Conservation (phyloP, 2,888 invertebrate species). For the Heliconius charithonia region DNA sequence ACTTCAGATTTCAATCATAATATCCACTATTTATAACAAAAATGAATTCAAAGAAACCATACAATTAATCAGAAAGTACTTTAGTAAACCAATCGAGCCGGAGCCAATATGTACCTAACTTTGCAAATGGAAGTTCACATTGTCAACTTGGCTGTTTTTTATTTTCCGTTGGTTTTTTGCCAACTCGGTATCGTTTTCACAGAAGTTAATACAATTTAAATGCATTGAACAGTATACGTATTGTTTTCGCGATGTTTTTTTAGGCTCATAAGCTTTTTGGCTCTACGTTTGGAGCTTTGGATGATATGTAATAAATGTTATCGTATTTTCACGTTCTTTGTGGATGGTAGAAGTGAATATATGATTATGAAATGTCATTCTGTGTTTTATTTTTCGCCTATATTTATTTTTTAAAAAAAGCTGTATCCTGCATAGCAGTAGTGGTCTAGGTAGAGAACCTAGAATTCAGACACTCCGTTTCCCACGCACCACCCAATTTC, state of each 20-base stretch:
- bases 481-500: too few relatives aligned
- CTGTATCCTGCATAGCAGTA: too few relatives aligned
- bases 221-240: conserved; percentile 44
- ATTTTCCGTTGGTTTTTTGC: conserved; percentile 51
- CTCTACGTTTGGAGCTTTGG: conserved; percentile 5
- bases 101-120: conserved; percentile 51
- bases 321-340: conserved; percentile 15
- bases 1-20: background rate
- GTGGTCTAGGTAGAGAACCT: background rate
- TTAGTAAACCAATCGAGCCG: conserved; percentile 48
- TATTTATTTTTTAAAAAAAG: background rate
- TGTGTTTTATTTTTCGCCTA: background rate
- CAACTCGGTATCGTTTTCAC: conserved; percentile 50
- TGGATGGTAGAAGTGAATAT: background rate
- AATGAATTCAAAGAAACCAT: conserved; percentile 25
- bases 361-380: background rate
- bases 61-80: conserved; percentile 50
- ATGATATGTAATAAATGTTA: conserved; percentile 6
- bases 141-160: conserved; percentile 46
- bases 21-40: conserved; percentile 16
- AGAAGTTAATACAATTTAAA: conserved; percentile 51
- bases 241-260: conserved; percentile 41
- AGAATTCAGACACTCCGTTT: background rate
- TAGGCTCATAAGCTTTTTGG: conserved; percentile 21
- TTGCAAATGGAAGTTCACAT: conserved; percentile 50